phyloP scores from a whole-genome alignment of 2,113 vertebrate species.

The Cnemophilus loriae region DNA sequence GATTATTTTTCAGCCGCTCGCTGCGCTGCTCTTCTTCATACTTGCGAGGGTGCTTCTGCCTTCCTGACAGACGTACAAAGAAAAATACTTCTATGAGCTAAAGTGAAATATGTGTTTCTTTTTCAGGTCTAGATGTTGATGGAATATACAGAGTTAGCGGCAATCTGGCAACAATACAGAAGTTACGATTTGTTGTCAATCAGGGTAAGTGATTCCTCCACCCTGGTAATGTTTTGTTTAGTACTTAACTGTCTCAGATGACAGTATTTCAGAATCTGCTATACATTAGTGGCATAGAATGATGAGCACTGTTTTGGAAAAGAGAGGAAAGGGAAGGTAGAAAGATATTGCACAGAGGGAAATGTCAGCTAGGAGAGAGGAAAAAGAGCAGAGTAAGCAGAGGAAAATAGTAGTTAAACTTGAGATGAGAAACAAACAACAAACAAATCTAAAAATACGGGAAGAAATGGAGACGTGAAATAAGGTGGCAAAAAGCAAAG shows the following conservation, averaged over 20 bases:
- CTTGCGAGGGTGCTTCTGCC: conserved; percentile 12
- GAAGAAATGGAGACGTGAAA: background rate
- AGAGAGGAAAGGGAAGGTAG: conserved; percentile 1
- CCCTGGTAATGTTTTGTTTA: conserved; percentile 66
- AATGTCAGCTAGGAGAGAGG: background rate
- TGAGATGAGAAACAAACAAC: background rate
- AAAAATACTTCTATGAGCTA: conserved; percentile 44
- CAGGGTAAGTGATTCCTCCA: conserved; percentile 81
- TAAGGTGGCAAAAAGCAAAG: background rate
- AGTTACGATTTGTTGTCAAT: conserved; percentile 87
- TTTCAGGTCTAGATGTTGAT: conserved; percentile 84
- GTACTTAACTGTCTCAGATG: conserved; percentile 65
- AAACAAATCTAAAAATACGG: background rate
- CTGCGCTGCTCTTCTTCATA: background rate
- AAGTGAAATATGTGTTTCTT: conserved; percentile 66
- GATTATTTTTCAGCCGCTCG: conserved; percentile 42
- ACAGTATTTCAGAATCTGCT: conserved; percentile 62
- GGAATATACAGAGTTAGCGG: conserved; percentile 91
- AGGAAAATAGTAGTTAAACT: conserved; percentile 8
- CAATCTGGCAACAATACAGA: conserved; percentile 89
- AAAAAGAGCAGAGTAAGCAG: conserved; percentile 34
- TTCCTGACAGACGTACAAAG: conserved; percentile 47
- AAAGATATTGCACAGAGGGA: conserved; percentile 17
- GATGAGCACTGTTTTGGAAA: conserved; percentile 34
- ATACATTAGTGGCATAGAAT: conserved; percentile 46